Evolutionary conservation across 2,888 invertebrate genomes (phyloP), one percentile per base, ranked within the genome.

Genomic region (Ennomos fuscantarius): DNA sequence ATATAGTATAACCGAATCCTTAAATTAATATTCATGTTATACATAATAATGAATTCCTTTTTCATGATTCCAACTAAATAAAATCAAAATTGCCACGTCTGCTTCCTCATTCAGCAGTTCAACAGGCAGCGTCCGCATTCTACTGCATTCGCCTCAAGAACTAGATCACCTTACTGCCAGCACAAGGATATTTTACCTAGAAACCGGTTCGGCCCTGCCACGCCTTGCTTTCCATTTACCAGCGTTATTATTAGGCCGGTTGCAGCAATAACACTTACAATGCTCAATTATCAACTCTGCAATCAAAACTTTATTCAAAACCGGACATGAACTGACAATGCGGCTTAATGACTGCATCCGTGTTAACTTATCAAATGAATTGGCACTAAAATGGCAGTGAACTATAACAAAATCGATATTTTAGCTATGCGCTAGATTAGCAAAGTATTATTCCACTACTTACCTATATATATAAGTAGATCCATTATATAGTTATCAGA

Each of bases 181-280:
- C 70, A 85, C 88, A 89, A 90, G 90, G 86, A 89, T 89, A 90
- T 80, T 84, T 82, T 68, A 68, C 76, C 72, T 65, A 69, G 62
- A 65, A 86, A 87, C 87, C 84, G 82, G 87, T 86, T 70, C 58
- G 63, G 67, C 72, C 70, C 73, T 72, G 76, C 86, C 89, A 86
- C 90, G 86, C 91, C 91, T 86, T 70, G 79, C 87, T 90, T 86
- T 91, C 89, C 84, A 86, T 85, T 91, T 87, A 79, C 83, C 74
- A 69, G 69, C 71, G 68, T 63, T 65, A 76, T 77, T 82, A 82
- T 78, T 80, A 73, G 74, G 78, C 76, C 77, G 74, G 73, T 70
- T 70, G 69, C 72, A 65, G 73, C 68, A 76, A 70, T 73, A 63
- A 70, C 65, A 70, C 60, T 63, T 66, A 69, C 67, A 70, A 69